These are phyloP conservation scores for Alcedo quadribrachys DNA, from an alignment of 2,797 vertebrate genomes.

Conservation along the genomic window DNA sequence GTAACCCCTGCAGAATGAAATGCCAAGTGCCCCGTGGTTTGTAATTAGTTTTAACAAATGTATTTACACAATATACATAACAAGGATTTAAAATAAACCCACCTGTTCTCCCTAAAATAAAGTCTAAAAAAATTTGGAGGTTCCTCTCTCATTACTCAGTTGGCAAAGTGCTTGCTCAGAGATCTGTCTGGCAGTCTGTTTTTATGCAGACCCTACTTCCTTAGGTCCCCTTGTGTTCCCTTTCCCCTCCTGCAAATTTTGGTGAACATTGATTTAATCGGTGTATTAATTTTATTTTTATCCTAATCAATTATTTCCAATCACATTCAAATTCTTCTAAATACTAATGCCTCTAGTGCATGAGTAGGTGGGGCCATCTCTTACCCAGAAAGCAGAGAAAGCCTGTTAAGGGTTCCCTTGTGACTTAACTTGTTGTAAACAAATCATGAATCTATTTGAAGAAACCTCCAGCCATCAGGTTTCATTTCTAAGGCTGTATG, in stretches of 20 bases:
- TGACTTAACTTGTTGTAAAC: conserved; percentile 6
- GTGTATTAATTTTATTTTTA: background rate
- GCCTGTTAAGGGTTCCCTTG: conserved; percentile 2
- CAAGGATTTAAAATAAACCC: background rate
- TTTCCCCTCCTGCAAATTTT: background rate
- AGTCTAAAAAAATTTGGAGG: background rate
- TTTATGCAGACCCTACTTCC: background rate
- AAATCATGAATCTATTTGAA: conserved; percentile 21
- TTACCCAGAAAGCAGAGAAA: background rate
- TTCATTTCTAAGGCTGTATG: background rate
- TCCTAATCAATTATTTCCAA: background rate
- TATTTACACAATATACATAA: background rate
- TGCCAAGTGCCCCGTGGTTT: background rate
- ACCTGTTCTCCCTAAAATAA: background rate
- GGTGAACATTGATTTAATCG: background rate
- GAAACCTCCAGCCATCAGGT: conserved; percentile 15
- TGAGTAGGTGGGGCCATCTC: background rate
- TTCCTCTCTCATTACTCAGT: background rate
- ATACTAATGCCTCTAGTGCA: background rate
- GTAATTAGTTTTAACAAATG: background rate
- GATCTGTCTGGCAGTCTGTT: background rate
- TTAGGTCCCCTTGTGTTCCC: background rate
- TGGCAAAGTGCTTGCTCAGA: background rate
- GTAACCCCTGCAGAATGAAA: background rate
- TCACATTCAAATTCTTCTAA: background rate